Evolutionary conservation across 2,888 invertebrate genomes (phyloP).

Genomic region (Bhutanitis thaidina): DNA sequence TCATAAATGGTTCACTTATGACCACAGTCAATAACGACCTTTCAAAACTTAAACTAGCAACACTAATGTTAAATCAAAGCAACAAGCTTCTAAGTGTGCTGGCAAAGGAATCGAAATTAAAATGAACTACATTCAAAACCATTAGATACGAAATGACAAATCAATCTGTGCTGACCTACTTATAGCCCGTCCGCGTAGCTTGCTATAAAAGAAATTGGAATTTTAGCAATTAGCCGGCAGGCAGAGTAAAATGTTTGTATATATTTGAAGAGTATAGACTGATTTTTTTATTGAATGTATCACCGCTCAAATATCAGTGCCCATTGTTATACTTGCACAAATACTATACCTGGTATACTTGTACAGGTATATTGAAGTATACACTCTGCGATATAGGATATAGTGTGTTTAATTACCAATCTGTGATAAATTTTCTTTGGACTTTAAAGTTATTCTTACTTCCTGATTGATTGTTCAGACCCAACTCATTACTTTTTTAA

Average conservation of each 20-base stretch:
- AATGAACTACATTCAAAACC: slow-evolving; percentile 50
- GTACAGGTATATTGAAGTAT: too few species aligned
- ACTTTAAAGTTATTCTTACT: too few species aligned
- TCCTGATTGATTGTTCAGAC: too few species aligned
- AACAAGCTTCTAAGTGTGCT: slow-evolving; percentile 17
- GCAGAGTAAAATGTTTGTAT: slow-evolving; percentile 20
- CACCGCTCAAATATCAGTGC: too few species aligned
- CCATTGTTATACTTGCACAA: too few species aligned
- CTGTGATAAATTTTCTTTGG: too few species aligned
- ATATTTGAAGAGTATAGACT: background rate
- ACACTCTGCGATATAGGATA: too few species aligned
- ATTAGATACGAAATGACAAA: slow-evolving; percentile 30
- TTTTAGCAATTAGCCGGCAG: slow-evolving; percentile 30
- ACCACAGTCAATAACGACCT: background rate
- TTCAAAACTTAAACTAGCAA: slow-evolving; percentile 7
- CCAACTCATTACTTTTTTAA: too few species aligned
- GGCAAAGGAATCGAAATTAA: slow-evolving; percentile 16
- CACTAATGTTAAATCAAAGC: slow-evolving; percentile 18
- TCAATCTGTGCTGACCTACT: slow-evolving; percentile 84
- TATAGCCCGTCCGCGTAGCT: slow-evolving; percentile 89
- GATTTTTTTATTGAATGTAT: too few species aligned
- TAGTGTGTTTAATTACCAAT: too few species aligned
- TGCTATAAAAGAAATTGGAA: slow-evolving; percentile 81
- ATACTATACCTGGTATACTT: too few species aligned
- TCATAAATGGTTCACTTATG: too few species aligned